Conservation (phyloP, 2,113 vertebrate genomes). For the Podarcis muralis region DNA sequence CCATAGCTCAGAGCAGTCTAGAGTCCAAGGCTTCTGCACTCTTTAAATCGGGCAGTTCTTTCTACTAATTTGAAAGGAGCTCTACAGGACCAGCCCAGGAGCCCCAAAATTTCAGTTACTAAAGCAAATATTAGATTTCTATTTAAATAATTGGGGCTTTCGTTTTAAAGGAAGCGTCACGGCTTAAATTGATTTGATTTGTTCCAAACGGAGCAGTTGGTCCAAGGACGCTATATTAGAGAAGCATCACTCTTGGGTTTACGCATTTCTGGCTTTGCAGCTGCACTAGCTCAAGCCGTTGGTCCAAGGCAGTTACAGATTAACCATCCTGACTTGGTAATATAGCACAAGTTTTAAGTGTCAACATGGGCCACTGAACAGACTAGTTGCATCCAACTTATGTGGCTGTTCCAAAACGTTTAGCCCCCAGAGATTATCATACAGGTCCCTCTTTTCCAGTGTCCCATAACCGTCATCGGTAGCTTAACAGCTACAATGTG, state of each 20-base stretch:
- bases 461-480: not conserved
- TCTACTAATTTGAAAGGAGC: not conserved
- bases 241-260: not conserved
- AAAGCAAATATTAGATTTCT: not conserved
- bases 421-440: not conserved
- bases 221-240: not conserved
- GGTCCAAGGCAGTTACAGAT: not conserved
- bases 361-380: not conserved
- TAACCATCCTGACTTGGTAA: not conserved
- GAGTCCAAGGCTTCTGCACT: not conserved
- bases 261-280: not conserved
- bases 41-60: not conserved
- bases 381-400: not conserved
- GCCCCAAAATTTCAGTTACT: not conserved
- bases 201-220: not conserved
- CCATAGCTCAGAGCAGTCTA: not conserved
- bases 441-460: not conserved
- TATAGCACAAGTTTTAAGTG: not conserved
- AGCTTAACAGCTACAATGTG: not conserved
- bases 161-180: not conserved
- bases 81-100: not conserved
- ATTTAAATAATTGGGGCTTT: conserved; percentile 2
- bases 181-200: not conserved
- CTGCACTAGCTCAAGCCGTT: not conserved
- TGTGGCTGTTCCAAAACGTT: not conserved